These are phyloP conservation scores for Strigamia maritima DNA, from an alignment of 2,888 invertebrate species.

Conservation along the genomic window DNA sequence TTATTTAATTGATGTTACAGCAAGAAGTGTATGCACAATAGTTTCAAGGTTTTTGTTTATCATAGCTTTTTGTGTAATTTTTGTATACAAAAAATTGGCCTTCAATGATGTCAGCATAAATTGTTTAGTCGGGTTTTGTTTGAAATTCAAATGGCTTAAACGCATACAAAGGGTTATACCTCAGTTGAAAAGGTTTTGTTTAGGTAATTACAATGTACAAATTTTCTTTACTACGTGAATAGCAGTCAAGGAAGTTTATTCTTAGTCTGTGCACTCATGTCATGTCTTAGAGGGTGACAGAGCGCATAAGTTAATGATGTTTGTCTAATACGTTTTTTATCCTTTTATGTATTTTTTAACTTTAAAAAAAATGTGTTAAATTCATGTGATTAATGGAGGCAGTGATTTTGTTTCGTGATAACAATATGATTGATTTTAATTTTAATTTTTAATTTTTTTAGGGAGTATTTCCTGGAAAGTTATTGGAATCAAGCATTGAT, in stretches of 20 bases:
- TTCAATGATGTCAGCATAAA: not conserved
- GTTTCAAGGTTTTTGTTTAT: not conserved
- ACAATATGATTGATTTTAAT: not conserved
- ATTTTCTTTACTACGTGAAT: not conserved
- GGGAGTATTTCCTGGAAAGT: slow-evolving; percentile 54
- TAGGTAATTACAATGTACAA: not conserved
- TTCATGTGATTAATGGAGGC: not conserved
- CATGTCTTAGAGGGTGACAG: not conserved
- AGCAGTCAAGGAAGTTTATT: not conserved
- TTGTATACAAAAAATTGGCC: not conserved
- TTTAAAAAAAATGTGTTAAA: not conserved
- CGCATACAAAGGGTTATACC: not conserved
- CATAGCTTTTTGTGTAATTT: not conserved
- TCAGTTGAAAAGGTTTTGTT: not conserved
- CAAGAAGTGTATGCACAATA: no score
- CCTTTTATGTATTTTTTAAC: not conserved
- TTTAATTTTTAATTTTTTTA: slow-evolving; percentile 53
- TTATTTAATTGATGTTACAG: not conserved
- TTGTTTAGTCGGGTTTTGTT: not conserved
- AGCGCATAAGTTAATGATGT: not conserved
- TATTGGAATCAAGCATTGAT: slow-evolving; percentile 65
- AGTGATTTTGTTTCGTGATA: slow-evolving; percentile 28
- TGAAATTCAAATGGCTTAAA: not conserved
- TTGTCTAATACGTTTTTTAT: not conserved
- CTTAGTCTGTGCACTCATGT: not conserved